Percentiles rank a stretch among this genome's conserved stretches.
Conservation (phyloP, 2,888 invertebrate genomes). For the Heliothis peltigera region DNA sequence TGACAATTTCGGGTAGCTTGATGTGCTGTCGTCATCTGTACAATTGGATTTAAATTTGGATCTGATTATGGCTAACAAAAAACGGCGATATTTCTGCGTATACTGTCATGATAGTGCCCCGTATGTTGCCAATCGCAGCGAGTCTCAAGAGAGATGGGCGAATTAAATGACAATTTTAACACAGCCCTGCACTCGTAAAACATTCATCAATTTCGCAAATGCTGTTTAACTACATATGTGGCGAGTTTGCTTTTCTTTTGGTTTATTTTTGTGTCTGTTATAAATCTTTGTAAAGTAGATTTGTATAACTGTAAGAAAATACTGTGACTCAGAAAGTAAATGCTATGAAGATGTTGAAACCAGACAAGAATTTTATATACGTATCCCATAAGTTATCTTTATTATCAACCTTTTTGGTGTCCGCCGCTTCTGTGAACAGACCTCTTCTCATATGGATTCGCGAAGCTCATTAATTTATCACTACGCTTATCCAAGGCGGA, state of each 20-base stretch:
- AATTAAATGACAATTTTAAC: slow-evolving; percentile 79
- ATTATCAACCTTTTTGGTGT: too few species aligned
- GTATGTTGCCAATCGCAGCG: slow-evolving; percentile 61
- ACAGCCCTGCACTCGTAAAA: slow-evolving; percentile 68
- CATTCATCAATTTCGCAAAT: slow-evolving; percentile 67
- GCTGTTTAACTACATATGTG: slow-evolving; percentile 63
- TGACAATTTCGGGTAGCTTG: too few species aligned
- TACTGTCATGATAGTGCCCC: not conserved
- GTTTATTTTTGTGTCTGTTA: slow-evolving; percentile 14
- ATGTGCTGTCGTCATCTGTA: too few species aligned
- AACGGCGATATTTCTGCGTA: not conserved
- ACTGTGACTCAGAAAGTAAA: not conserved
- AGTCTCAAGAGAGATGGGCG: slow-evolving; percentile 67
- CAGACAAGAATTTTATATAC: too few species aligned
- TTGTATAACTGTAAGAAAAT: not conserved
- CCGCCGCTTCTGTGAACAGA: too few species aligned
- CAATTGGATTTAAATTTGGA: too few species aligned
- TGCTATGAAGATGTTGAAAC: too few species aligned
- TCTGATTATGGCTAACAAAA: too few species aligned
- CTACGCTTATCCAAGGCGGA: too few species aligned
- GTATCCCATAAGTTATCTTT: too few species aligned
- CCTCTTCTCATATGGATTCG: too few species aligned
- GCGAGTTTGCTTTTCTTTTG: slow-evolving; percentile 37
- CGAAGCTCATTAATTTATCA: too few species aligned
- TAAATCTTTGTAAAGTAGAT: not conserved